Evolutionary conservation across 2,888 invertebrate genomes (phyloP).

Genomic region (Sphaerophoria rueppellii): DNA sequence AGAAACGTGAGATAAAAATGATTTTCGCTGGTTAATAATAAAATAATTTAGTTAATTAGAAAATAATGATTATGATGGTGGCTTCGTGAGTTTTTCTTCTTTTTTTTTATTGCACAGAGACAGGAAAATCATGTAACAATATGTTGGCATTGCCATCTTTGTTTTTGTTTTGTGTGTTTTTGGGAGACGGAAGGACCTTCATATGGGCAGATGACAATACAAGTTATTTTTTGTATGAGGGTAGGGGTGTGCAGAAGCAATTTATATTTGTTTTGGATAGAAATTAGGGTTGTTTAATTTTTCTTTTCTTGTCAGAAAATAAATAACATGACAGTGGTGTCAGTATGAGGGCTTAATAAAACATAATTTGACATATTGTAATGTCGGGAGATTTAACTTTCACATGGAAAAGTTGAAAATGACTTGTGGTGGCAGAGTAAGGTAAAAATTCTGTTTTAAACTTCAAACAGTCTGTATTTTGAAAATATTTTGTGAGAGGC

Average conservation of each 20-base stretch:
- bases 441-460: too few relatives aligned
- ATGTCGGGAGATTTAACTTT: conserved; percentile 2
- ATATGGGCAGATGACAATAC: conserved; percentile 48
- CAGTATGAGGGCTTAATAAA: conserved; percentile 58
- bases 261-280: conserved; percentile 7
- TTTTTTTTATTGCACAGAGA: too few relatives aligned
- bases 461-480: too few relatives aligned
- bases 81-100: conserved; percentile 19
- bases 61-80: conserved; percentile 59
- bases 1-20: conserved; percentile 67
- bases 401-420: background rate
- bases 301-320: conserved; percentile 46
- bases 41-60: conserved; percentile 72
- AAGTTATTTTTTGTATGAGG: conserved; percentile 36
- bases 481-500: too few relatives aligned
- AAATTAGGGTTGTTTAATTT: conserved; percentile 62
- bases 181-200: background rate
- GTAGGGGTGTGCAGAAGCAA: conserved; percentile 7
- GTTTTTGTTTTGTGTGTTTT: background rate
- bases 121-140: conserved; percentile 19
- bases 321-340: conserved; percentile 60
- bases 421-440: too few relatives aligned
- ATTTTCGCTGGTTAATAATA: conserved; percentile 66
- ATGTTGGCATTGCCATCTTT: conserved; percentile 11
- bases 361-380: conserved; percentile 53